phyloP scores from a whole-genome alignment of 2,888 invertebrate species.

The Andricus quercusramuli region DNA sequence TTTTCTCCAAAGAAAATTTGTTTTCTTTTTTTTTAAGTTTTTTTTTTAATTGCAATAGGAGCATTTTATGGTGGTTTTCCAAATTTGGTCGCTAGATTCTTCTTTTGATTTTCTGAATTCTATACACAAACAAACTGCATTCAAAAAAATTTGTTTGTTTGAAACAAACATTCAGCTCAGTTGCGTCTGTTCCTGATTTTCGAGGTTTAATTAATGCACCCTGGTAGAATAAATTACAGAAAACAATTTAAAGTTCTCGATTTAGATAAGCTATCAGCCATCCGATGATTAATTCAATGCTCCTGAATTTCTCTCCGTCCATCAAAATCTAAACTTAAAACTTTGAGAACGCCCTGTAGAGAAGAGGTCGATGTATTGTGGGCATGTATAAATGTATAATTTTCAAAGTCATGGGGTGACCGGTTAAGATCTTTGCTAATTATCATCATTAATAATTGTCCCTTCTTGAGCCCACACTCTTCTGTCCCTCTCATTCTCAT shows the following conservation, averaged over 20 bases:
- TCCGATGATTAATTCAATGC: conserved; percentile 28
- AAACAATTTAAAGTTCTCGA: conserved; percentile 18
- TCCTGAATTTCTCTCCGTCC: conserved; percentile 29
- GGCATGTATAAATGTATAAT: not conserved
- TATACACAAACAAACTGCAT: no score
- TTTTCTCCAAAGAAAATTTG: no score
- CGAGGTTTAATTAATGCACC: not conserved
- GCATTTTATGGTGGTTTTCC: no score
- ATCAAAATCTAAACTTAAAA: not conserved
- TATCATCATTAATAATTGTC: conserved; percentile 76
- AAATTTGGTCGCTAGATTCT: no score
- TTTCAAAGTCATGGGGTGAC: conserved; percentile 30
- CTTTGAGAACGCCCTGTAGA: conserved; percentile 20
- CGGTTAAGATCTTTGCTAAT: conserved; percentile 72
- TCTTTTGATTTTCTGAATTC: no score
- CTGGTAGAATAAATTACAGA: not conserved
- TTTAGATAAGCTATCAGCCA: conserved; percentile 36
- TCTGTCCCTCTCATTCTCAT: conserved; percentile 53
- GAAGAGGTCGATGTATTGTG: conserved; percentile 26
- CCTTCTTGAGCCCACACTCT: conserved; percentile 55
- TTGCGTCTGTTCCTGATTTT: not conserved
- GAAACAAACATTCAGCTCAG: no score
- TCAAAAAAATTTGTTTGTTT: no score
- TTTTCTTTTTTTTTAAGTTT: no score
- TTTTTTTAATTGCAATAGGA: no score